Base-by-base conservation (phyloP, 2,797 vertebrate genomes). In the Apogon talboti region DNA sequence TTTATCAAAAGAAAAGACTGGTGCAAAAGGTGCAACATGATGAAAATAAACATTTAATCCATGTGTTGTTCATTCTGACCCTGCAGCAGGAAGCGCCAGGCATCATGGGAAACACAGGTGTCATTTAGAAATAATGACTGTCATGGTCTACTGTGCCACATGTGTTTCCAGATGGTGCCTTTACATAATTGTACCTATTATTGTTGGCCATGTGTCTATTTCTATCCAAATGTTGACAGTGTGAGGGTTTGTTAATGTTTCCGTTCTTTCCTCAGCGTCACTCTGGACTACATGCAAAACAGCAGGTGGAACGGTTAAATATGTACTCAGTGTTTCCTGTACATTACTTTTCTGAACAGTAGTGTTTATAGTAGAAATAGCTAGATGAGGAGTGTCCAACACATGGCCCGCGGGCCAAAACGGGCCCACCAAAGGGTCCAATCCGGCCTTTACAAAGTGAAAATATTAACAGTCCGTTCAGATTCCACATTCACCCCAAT, bases 91-190 rank as follows among this genome's bases (percentile, higher is more conserved):
- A 38, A 57, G 38, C 15, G 11, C 6, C 16, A 53, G 18, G 1
- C 4, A 3, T 11, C 28, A 10, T 9, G 38, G 18, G 7, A 16
- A 3, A 33, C 15, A 14, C n/a, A n/a, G n/a, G n/a, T n/a, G 48
- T 11, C 14, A 14, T 5, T 28, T 0, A 15, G 5, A 21, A 10
- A 35, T 19, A 14, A 28, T n/a, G 11, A 0, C 16, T 43, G 42
- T 38, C 48, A 43, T 0, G 1, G 16, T 49, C 7, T 0, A 35
- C 41, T 37, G 11, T 3, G 45, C 18, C 50, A 35, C 44, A 46
- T 40, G 30, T 45, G 52, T 64, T 66, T 57, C 57, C 78, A 76
- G 64, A 64, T 61, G 70, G 54, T 10, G 13, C 9, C 42, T 55
- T 80, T 37, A 49, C 35, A 51, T 59, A 57, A 30, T 16, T 13